Evolutionary conservation across 2,113 vertebrate species (phyloP).

Genomic region (Menura novaehollandiae): DNA sequence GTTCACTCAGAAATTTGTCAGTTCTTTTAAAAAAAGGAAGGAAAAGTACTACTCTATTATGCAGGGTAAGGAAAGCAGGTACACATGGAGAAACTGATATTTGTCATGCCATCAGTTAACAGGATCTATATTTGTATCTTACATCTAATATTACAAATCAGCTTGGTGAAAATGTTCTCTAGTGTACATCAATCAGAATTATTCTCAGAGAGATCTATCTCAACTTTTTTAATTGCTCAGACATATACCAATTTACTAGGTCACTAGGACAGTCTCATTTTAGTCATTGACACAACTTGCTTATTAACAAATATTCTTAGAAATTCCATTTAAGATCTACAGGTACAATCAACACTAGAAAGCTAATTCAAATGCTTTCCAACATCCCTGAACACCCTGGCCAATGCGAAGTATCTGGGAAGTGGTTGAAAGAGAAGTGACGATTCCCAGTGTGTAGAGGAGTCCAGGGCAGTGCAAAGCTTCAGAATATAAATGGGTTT

Average conservation of each 20-base stretch:
- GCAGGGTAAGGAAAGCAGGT: neutral
- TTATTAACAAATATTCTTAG: neutral
- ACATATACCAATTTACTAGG: neutral
- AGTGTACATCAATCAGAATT: neutral
- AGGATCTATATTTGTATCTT: neutral
- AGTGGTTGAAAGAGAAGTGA: neutral
- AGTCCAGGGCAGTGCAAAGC: neutral
- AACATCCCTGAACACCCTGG: neutral
- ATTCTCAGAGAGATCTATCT: neutral
- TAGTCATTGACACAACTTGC: neutral
- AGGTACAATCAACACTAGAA: neutral
- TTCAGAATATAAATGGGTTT: neutral
- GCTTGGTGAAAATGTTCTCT: neutral
- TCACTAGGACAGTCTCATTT: neutral
- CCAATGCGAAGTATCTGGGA: neutral
- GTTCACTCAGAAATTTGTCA: neutral
- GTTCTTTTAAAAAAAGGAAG: neutral
- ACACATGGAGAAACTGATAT: neutral
- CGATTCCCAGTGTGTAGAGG: neutral
- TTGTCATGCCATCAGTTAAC: neutral
- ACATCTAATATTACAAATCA: neutral
- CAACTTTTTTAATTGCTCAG: neutral
- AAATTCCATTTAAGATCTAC: neutral
- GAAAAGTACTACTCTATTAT: neutral
- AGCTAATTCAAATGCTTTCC: neutral